These are phyloP conservation scores for Apotomis turbidana DNA, from an alignment of 2,888 invertebrate genomes.

Conservation along the genomic window DNA sequence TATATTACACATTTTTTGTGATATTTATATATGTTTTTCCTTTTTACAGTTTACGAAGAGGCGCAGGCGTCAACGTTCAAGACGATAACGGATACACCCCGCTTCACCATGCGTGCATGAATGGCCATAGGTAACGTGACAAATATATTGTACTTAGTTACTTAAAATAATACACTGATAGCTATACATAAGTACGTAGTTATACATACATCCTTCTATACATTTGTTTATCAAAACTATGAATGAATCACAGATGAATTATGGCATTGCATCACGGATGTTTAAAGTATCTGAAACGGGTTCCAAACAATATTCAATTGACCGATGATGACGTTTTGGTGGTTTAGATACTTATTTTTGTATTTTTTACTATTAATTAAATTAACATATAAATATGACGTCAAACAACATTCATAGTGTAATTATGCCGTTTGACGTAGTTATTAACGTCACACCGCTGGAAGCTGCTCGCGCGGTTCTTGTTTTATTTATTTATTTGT, in stretches of 20 bases:
- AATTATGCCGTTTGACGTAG: too few species aligned
- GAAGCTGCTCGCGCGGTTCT: too few species aligned
- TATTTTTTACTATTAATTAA: not conserved
- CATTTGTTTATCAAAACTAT: not conserved
- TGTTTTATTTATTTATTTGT: too few species aligned
- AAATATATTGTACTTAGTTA: not conserved
- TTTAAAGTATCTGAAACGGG: not conserved
- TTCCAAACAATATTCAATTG: too few species aligned
- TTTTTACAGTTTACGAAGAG: conserved; percentile 90
- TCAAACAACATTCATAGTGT: too few species aligned
- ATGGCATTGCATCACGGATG: not conserved
- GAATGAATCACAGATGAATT: not conserved
- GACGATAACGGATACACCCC: conserved; percentile 97
- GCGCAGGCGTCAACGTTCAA: conserved; percentile 96
- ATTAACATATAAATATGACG: too few species aligned
- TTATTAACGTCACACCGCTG: too few species aligned
- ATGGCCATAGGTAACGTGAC: conserved; percentile 92
- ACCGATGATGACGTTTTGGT: too few species aligned
- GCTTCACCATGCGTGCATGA: conserved; percentile 96
- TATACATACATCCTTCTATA: not conserved
- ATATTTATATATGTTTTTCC: conserved; percentile 45
- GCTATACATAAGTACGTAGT: too few species aligned
- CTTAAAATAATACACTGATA: too few species aligned
- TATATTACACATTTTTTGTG: conserved; percentile 26
- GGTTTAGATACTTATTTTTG: not conserved